Evolutionary conservation across 2,797 vertebrate genomes (phyloP).

Genomic region (Darevskia mixta): DNA sequence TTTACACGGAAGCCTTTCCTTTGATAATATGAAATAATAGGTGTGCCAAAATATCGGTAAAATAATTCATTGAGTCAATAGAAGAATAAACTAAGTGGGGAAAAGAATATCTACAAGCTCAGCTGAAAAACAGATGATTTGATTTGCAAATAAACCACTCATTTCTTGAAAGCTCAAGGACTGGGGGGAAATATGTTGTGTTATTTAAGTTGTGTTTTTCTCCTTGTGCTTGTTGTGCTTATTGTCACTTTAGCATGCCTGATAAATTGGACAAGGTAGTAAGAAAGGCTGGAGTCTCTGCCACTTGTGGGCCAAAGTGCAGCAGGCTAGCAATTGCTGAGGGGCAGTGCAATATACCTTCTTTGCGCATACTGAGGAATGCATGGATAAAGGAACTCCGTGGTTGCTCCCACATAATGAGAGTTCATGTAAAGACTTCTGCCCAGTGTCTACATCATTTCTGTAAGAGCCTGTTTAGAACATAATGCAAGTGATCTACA

Average conservation of each 20-base stretch:
- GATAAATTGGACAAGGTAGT: constrained; percentile 50
- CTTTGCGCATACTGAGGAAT: not conserved
- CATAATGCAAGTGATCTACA: not conserved
- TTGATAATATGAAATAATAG: constrained; percentile 31
- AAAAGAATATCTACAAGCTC: not conserved
- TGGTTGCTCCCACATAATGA: not conserved
- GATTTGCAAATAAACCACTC: constrained; percentile 47
- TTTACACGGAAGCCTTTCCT: constrained; percentile 25
- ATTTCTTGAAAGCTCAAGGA: constrained; percentile 46
- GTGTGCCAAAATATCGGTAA: constrained; percentile 19
- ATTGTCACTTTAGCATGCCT: constrained; percentile 25
- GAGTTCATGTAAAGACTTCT: not conserved
- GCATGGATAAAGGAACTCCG: not conserved
- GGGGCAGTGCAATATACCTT: too few relatives aligned
- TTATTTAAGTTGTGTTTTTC: not conserved
- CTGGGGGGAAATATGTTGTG: not conserved
- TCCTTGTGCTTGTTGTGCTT: not conserved
- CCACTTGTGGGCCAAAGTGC: not conserved
- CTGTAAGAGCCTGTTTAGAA: not conserved
- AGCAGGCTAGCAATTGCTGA: too few relatives aligned
- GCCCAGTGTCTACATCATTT: not conserved
- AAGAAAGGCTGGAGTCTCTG: constrained; percentile 20
- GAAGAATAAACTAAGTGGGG: not conserved
- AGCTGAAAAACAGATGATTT: constrained; percentile 26
- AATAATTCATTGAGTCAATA: constrained; percentile 36